Base-by-base conservation (phyloP, 1,140 invertebrate species). In the Trachelipus rathkii region DNA sequence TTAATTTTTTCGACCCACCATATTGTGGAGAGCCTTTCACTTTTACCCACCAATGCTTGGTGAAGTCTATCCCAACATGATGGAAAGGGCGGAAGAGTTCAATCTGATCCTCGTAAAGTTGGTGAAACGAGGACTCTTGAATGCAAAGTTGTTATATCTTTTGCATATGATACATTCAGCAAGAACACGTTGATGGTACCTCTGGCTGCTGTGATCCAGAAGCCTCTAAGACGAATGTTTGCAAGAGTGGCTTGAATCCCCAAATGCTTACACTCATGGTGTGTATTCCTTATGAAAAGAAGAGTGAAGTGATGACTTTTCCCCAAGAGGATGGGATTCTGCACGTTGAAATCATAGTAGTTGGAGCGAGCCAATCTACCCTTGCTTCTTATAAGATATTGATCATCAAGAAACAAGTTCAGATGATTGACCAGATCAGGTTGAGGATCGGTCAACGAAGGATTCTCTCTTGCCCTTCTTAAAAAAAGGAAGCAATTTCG, bases 271-370 rank as follows among this genome's bases (percentile, higher is more conserved):
- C 19, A 10, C 0, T 0, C 9, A 46, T 19, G 3, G 23, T 74
- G 73, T 19, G 45, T 19, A 73, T 74, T n/a, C 11, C 11, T 73
- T 9, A 74, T 23, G n/a, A 74, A 5, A 43, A 74, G 23, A 53
- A 0, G 5, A 3, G 73, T 72, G 9, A 74, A 11, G 11, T 19
- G 53, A 72, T 53, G 45, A 21, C 3, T 13, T 10, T 10, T 10
- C 10, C 44, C 44, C 11, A 74, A 72, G n/a, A 66, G 3, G 10
- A 74, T 73, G 23, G 71, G 73, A 72, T 74, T 72, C 4, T 9
- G 19, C 15, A 72, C 71, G 24, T 72, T 33, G 11, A 45, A 10
- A 72, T 21, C 5, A 8, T 45, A 69, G n/a, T 19, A 23, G 1
- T 23, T 72, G 11, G 43, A 74, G 1, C 33, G 15, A 43, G n/a